These are phyloP conservation scores for Malacosoma neustria DNA, from an alignment of 2,888 invertebrate genomes.

Conservation along the genomic window DNA sequence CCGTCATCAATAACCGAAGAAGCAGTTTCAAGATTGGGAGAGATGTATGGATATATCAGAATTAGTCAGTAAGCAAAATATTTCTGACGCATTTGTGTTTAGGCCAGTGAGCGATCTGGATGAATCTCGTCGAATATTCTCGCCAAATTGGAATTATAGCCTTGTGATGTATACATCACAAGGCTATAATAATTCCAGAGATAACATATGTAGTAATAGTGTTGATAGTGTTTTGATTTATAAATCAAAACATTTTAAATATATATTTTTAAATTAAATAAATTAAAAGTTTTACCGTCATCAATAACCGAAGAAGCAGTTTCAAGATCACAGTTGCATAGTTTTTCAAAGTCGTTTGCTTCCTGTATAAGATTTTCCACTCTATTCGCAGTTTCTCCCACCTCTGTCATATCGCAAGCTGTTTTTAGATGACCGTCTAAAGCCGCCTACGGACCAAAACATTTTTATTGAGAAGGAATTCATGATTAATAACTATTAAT, in stretches of 20 bases:
- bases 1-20: slow-evolving; percentile 85
- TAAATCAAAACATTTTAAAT: too few species aligned
- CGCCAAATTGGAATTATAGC: too few species aligned
- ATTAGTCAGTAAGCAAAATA: slow-evolving; percentile 45
- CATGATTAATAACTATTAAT: slow-evolving; percentile 4
- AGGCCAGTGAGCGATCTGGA: slow-evolving; percentile 47
- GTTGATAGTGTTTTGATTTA: too few species aligned
- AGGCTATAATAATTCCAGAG: too few species aligned
- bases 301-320: slow-evolving; percentile 88
- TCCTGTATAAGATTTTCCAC: slow-evolving; percentile 87
- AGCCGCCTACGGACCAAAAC: slow-evolving; percentile 68
- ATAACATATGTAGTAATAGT: too few species aligned
- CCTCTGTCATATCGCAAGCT: slow-evolving; percentile 89
- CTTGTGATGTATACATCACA: too few species aligned
- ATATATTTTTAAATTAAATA: too few species aligned
- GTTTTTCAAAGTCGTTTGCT: slow-evolving; percentile 84
- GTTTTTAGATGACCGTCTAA: slow-evolving; percentile 87
- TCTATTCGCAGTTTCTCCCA: slow-evolving; percentile 89
- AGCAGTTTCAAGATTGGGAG: slow-evolving; percentile 83
- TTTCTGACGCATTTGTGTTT: slow-evolving; percentile 52
- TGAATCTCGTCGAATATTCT: slow-evolving; percentile 38
- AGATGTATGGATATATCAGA: slow-evolving; percentile 60
- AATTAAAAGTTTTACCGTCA: too few species aligned
- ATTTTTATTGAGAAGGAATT: slow-evolving; percentile 4
- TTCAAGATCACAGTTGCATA: slow-evolving; percentile 87